Evolutionary conservation across 2,888 invertebrate species (phyloP), one percentile per base, ranked within the genome.

Genomic region (Calliopum simillimum): DNA sequence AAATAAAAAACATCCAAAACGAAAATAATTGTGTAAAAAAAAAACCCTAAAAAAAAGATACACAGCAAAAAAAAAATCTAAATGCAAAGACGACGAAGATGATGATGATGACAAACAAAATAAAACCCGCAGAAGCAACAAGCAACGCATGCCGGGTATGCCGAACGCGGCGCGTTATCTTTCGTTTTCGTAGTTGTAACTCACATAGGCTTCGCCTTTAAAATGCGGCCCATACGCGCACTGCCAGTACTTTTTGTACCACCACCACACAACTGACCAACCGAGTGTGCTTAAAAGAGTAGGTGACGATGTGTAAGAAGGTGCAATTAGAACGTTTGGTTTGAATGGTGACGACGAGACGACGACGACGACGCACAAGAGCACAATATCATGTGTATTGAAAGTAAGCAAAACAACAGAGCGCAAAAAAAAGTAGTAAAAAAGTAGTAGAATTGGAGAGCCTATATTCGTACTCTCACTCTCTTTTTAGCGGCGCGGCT

Each of bases 321-420:
- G 61, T 61, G 61, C 61, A 61, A 43, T 61, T 43, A 61, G 61
- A 61, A 61, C 46, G 61, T 33, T 33, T 33, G 33, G n/a, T n/a
- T n/a, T n/a, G n/a, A n/a, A n/a, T n/a, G n/a, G n/a, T n/a, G n/a
- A n/a, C n/a, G n/a, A n/a, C n/a, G n/a, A n/a, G n/a, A n/a, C 41
- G 43, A 41, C 12, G 41, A 44, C 59, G 43, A 59, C 46, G 46
- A 6, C 46, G 46, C 44, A 33, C 43, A 44, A n/a, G 33, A 8
- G 5, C 8, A 33, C 4, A 33, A 5, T 5, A 33, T 8, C 8
- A 8, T 33, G 8, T 33, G 33, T 33, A 33, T 33, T 33, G 33
- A 33, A 19, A 61, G 46, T 13, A 21, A 61, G 21, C 16, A 46
- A 19, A n/a, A 46, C 61, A n/a, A 19, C 13, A 46, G 61, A 19